Evolutionary conservation across 2,888 invertebrate species (phyloP).

Genomic region (Abrostola triplasia): DNA sequence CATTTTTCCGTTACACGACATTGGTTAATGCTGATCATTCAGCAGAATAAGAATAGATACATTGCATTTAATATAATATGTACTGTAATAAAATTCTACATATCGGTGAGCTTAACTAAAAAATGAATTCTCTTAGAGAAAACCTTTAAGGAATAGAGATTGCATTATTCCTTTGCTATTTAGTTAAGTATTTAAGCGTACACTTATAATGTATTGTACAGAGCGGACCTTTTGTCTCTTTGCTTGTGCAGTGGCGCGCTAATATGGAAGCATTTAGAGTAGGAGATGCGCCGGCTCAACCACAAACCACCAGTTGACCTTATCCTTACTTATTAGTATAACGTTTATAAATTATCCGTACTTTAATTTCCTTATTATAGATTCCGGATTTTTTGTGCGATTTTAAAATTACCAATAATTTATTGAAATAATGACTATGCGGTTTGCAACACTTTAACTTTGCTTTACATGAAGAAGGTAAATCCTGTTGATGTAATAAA

Average conservation of each 20-base stretch:
- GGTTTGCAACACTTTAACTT: neutral
- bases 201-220: neutral
- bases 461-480: neutral
- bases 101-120: too few relatives aligned
- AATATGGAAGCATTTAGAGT: neutral
- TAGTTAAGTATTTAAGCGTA: too few relatives aligned
- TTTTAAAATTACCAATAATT: neutral
- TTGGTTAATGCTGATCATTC: too few relatives aligned
- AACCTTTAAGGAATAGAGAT: too few relatives aligned
- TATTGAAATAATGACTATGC: constrained; percentile 10
- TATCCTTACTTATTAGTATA: constrained; percentile 9
- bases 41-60: too few relatives aligned
- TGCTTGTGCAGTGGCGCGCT: neutral
- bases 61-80: too few relatives aligned
- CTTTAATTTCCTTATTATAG: constrained; percentile 22
- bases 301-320: constrained; percentile 36
- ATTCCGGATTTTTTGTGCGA: constrained; percentile 29
- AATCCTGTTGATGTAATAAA: too few relatives aligned
- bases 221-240: neutral
- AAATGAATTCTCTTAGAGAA: too few relatives aligned
- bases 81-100: too few relatives aligned
- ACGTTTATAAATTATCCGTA: constrained; percentile 17
- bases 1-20: too few relatives aligned
- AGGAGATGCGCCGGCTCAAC: constrained; percentile 15
- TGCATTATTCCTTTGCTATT: too few relatives aligned